Conservation (phyloP, 2,113 vertebrate species). For the Microcebus tavaratra region DNA sequence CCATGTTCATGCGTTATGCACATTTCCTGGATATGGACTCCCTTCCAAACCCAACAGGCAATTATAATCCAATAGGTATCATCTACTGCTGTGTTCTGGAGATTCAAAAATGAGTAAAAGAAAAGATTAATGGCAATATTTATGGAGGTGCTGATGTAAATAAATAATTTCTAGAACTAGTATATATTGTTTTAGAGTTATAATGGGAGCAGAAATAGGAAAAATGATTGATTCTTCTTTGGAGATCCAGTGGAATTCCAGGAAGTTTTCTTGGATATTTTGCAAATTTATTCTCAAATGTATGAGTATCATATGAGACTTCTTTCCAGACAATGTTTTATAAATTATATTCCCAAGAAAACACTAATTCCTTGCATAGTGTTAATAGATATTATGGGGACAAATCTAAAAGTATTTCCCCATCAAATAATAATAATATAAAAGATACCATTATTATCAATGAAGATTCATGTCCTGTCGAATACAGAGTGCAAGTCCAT, state of each 20-base stretch:
- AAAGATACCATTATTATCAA: background rate
- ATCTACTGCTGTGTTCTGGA: background rate
- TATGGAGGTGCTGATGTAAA: background rate
- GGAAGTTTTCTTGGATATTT: background rate
- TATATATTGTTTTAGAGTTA: background rate
- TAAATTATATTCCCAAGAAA: background rate
- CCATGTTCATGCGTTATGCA: background rate
- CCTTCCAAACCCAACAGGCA: background rate
- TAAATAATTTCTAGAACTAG: background rate
- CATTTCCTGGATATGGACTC: too few species aligned
- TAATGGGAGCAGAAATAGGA: background rate
- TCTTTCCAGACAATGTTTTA: background rate
- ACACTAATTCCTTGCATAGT: fast-evolving
- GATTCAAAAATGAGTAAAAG: background rate
- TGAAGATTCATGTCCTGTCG: background rate
- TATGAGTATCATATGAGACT: fast-evolving
- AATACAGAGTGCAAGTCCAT: background rate
- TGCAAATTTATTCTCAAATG: background rate
- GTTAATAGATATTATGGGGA: background rate
- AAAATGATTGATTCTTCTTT: background rate
- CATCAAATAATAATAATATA: background rate
- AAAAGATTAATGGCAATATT: background rate
- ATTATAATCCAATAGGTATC: background rate
- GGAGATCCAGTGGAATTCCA: too few species aligned
- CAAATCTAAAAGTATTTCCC: background rate